A percentile compares a stretch with the other conserved stretches of the same genome.
Conservation (phyloP, 2,113 vertebrate species). For the Trochalopteron elliotii region DNA sequence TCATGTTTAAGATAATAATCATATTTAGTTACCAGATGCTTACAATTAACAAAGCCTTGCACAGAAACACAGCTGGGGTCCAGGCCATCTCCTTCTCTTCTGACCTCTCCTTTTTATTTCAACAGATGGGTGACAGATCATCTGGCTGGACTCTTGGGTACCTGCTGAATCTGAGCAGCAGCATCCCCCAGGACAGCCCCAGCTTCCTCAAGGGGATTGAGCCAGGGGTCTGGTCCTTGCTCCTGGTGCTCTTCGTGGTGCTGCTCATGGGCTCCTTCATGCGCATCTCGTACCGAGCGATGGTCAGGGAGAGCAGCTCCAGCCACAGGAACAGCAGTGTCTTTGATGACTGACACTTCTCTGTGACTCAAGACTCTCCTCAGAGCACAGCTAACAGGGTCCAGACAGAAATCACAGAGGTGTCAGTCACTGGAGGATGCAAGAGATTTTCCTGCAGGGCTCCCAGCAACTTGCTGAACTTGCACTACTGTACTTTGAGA, state of each 20-base stretch:
- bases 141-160: constrained; percentile 55
- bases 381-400: not conserved
- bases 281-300: constrained; percentile 47
- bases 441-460: not conserved
- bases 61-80: not conserved
- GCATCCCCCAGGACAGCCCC: not conserved
- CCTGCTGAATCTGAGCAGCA: constrained; percentile 28
- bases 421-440: not conserved
- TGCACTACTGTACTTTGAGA: not conserved
- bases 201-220: constrained; percentile 52
- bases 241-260: constrained; percentile 35
- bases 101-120: not conserved
- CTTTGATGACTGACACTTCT: constrained; percentile 7
- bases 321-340: constrained; percentile 36
- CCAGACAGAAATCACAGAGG: not conserved
- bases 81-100: not conserved
- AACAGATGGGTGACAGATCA: not conserved
- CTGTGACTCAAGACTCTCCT: not conserved
- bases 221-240: constrained; percentile 35
- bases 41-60: not conserved
- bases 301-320: constrained; percentile 39
- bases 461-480: not conserved
- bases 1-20: too few relatives aligned
- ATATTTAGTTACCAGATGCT: too few relatives aligned
- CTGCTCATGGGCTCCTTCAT: constrained; percentile 50